Evolutionary conservation across 2,888 invertebrate species (phyloP), one percentile per base, ranked within the genome.

Genomic region (Strigamia transsilvanica): DNA sequence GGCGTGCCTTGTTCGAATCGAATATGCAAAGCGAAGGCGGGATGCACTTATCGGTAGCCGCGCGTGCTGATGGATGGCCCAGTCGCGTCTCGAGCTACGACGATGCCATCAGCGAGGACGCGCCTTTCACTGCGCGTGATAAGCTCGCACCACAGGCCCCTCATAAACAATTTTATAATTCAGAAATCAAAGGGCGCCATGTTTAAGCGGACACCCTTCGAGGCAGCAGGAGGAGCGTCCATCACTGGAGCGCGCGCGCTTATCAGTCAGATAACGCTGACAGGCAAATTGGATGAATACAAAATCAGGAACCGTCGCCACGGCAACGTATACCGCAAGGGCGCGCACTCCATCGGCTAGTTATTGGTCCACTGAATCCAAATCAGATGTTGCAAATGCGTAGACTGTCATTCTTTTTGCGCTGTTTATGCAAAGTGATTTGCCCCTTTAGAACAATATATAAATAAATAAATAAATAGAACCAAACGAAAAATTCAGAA

Each of bases 231-330:
- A 78, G 27, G 78, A 34, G 78, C 78, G 78, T 78, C 78, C 78
- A 78, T 78, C 78, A 78, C 78, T 21, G 78, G 27, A 21, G 78
- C 18, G 78, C 78, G 34, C 78, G 78, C 41, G 78, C 78, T 78
- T 78, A 78, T 78, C 78, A 41, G 78, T 78, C 78, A 34, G 78
- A 78, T 78, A 78, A 78, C 78, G 78, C 41, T 78, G 78, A 78
- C 78, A 78, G 78, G 78, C 78, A 78, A 78, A 78, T 78, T 78
- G 78, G 78, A 78, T 78, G 78, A 78, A 78, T 78, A 78, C 78
- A 78, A 78, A 78, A 78, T 78, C 78, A 78, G 78, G 78, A 21
- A 34, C 41, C 78, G 78, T 78, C 41, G 78, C 41, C 78, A 78
- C 41, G 78, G 78, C 23, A 78, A 78, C 78, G 34, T 66, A 66